Conservation (phyloP, 2,113 vertebrate genomes). For the Promerops cafer region DNA sequence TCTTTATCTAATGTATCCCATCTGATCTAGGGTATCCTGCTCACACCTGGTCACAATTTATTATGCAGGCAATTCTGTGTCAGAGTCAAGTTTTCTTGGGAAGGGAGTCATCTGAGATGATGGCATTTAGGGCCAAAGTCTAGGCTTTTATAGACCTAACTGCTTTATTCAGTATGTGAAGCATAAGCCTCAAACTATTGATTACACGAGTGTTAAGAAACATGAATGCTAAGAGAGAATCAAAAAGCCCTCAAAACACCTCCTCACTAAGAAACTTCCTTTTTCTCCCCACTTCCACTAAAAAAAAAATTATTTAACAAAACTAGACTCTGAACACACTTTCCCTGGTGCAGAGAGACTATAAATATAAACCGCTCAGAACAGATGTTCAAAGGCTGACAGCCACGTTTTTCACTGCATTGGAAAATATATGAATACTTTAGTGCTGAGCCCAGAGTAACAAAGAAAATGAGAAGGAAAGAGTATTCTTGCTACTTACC, state of each 20-base stretch:
- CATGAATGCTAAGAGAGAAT: background rate
- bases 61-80: background rate
- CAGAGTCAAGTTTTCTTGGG: background rate
- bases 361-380: background rate
- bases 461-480: background rate
- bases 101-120: background rate
- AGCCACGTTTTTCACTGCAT: background rate
- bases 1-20: background rate
- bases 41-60: background rate
- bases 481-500: background rate
- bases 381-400: slow-evolving; percentile 14
- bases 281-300: background rate
- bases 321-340: background rate
- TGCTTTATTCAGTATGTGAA: background rate
- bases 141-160: background rate
- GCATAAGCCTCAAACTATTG: background rate
- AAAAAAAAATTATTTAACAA: background rate
- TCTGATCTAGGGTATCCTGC: background rate
- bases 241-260: background rate
- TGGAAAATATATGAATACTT: background rate
- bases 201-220: background rate
- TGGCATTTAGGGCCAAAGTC: background rate
- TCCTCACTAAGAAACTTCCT: background rate
- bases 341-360: background rate
- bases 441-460: background rate